Conservation (phyloP, 2,113 vertebrate genomes). For the Xenopus tropicalis region UCB_Xtro_10.0 CM004449.2:33846001-33846500, state of each 20-base stretch:
- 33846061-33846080: conserved; percentile 21
- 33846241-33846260: conserved; percentile 31
- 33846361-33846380: not conserved
- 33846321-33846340: not conserved
- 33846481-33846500: no score
- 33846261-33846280: conserved; percentile 38
- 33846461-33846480: no score
- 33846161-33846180: conserved; percentile 37
- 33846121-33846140: conserved; percentile 32
- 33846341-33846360: no score
- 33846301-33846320: conserved; percentile 9
- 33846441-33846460: not conserved
- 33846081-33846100: conserved; percentile 23
- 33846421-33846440: not conserved
- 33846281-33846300: conserved; percentile 8
- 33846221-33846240: conserved; percentile 43
- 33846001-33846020: conserved; percentile 46
- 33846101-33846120: conserved; percentile 19
- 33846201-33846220: conserved; percentile 41
- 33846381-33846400: not conserved
- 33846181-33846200: conserved; percentile 40
- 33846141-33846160: conserved; percentile 37
- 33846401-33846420: no score
- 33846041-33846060: conserved; percentile 32
- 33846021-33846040: conserved; percentile 39